phyloP scores from a whole-genome alignment of 2,888 invertebrate genomes.

The Petrophora chlorosata region DNA sequence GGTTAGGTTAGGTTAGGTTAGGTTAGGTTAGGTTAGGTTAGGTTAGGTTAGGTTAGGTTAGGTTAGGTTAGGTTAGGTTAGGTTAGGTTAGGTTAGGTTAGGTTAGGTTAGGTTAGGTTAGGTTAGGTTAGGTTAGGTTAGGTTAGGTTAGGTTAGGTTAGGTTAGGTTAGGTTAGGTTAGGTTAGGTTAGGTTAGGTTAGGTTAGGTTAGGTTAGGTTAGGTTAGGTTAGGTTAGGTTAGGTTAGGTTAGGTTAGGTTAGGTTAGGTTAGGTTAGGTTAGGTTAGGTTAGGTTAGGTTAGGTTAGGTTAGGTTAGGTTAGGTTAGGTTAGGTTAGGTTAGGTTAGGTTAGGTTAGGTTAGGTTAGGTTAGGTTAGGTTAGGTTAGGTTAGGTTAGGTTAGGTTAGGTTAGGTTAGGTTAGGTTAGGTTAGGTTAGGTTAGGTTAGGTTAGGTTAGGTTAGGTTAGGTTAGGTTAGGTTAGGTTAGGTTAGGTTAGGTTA shows the following conservation, averaged over 20 bases:
- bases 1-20: constrained; percentile 39
- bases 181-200: constrained; percentile 35
- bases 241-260: constrained; percentile 3
- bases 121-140: not conserved
- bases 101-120: constrained; percentile 40
- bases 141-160: constrained; percentile 36
- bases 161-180: constrained; percentile 39
- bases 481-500: not conserved
- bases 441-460: not conserved
- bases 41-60: not conserved
- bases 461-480: constrained; percentile 6
- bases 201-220: constrained; percentile 7
- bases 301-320: not conserved
- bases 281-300: not conserved
- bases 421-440: constrained; percentile 1
- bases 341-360: constrained; percentile 4
- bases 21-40: constrained; percentile 42
- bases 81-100: constrained; percentile 37
- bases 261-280: not conserved
- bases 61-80: constrained; percentile 30
- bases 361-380: constrained; percentile 4
- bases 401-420: not conserved
- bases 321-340: constrained; percentile 1
- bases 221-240: constrained; percentile 28
- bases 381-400: not conserved